These are phyloP conservation scores for Boulengeromyrus knoepffleri DNA, from an alignment of 2,113 vertebrate genomes.

Conservation along the genomic window DNA sequence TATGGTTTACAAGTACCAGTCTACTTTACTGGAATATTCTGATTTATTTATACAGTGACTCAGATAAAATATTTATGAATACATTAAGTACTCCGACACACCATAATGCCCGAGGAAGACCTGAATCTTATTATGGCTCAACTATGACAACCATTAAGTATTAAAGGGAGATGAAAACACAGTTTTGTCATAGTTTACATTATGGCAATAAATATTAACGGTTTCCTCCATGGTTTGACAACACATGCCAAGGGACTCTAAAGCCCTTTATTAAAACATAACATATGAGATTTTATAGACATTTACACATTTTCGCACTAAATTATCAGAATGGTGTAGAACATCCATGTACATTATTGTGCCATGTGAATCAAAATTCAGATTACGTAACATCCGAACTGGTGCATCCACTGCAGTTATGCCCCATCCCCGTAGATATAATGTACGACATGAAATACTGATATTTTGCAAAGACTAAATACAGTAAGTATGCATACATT, in stretches of 20 bases:
- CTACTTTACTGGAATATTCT: neutral
- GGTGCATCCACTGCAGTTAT: conserved; percentile 2
- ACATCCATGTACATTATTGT: neutral
- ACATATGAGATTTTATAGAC: neutral
- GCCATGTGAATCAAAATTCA: neutral
- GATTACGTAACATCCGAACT: neutral
- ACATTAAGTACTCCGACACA: neutral
- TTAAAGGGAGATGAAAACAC: neutral
- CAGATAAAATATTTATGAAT: neutral
- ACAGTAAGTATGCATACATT: neutral
- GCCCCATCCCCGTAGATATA: neutral
- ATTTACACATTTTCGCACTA: neutral
- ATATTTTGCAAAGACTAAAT: neutral
- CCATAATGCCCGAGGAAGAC: neutral
- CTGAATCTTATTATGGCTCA: neutral
- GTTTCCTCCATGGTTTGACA: neutral
- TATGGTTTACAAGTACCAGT: neutral
- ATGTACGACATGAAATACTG: neutral
- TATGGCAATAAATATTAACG: neutral
- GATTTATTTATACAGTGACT: neutral
- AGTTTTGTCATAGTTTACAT: neutral
- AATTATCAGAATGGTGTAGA: neutral
- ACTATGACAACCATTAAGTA: neutral
- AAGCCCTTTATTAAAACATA: neutral
- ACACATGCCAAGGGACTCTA: neutral